Evolutionary conservation across 1,140 invertebrate genomes (phyloP), one percentile per base, ranked within the genome.

Genomic region (Antheraea mylitta): DNA sequence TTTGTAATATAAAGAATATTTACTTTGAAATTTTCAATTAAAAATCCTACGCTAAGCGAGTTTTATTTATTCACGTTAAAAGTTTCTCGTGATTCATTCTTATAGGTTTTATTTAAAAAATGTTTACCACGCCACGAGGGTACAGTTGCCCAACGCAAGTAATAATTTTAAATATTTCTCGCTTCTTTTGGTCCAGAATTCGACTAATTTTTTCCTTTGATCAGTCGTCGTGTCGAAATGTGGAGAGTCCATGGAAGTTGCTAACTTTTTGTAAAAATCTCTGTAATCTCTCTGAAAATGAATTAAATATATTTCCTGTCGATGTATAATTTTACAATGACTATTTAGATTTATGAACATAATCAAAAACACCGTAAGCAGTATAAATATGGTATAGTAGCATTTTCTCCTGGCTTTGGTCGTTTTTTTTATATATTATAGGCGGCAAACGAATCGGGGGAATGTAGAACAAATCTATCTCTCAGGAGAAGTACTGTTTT

Each of bases 91-190:
- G 45, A n/a, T 53, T 53, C 6, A 53, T 10, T 53, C 16, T 53
- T 53, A 16, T 53, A 53, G 45, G 16, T 53, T 53, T 53, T 53
- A 53, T 53, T 53, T 13, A 53, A 53, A 53, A 53, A 13, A 53
- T 53, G 11, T 1, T 70, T 81, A 89, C 86, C 87, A 89, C 58
- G 76, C 76, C 13, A 69, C 71, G 16, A 89, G 67, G 37, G 80
- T 78, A 48, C 77, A 78, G 64, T 73, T 79, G 16, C 82, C 85
- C 30, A 87, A 66, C 45, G 9, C 48, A 0, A 86, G 64, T n/a
- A 89, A 38, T 7, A 86, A 22, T 61, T 80, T 85, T 18, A 89
- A 66, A 65, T 84, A 86, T 53, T 64, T 80, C 60, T 81, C 76
- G 18, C 81, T 87, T 9, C 66, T 82, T 30, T 71, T 59, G 8